These are phyloP conservation scores for Omphaloscelis lunosa DNA, from an alignment of 2,888 invertebrate genomes.

Conservation along the genomic window DNA sequence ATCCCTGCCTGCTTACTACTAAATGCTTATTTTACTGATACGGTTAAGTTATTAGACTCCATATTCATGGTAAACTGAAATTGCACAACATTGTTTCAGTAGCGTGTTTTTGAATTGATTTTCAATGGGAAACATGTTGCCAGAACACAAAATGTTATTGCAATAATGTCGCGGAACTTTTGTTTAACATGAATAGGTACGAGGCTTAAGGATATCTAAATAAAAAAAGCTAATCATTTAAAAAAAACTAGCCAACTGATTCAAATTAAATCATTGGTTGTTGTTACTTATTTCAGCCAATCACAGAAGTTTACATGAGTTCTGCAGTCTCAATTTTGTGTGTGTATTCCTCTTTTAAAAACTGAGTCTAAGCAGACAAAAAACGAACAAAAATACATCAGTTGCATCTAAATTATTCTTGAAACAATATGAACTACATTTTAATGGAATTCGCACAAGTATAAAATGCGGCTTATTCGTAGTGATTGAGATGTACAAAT, in stretches of 20 bases:
- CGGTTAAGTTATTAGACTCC: not conserved
- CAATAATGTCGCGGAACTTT: not conserved
- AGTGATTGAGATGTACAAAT: conserved; percentile 46
- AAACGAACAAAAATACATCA: not conserved
- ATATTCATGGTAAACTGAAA: not conserved
- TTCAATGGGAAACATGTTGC: not conserved
- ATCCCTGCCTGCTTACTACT: not conserved
- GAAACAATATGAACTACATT: conserved; percentile 6
- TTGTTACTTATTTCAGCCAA: not conserved
- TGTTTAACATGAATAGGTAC: not conserved
- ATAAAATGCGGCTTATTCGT: conserved; percentile 10
- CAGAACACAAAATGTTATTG: not conserved
- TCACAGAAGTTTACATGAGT: not conserved
- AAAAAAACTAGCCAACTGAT: not conserved
- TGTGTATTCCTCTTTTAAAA: not conserved
- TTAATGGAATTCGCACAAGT: conserved; percentile 37
- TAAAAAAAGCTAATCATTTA: not conserved
- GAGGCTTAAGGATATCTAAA: not conserved
- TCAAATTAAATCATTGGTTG: not conserved
- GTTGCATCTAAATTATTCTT: conserved; percentile 18
- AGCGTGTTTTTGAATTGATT: not conserved
- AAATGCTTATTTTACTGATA: not conserved
- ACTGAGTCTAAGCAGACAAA: not conserved
- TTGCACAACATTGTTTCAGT: not conserved
- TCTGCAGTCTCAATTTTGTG: not conserved